A percentile compares a stretch with the other conserved stretches of the same genome.
Conservation (phyloP, 1,140 invertebrate species). For the Colletes latitarsis region DNA sequence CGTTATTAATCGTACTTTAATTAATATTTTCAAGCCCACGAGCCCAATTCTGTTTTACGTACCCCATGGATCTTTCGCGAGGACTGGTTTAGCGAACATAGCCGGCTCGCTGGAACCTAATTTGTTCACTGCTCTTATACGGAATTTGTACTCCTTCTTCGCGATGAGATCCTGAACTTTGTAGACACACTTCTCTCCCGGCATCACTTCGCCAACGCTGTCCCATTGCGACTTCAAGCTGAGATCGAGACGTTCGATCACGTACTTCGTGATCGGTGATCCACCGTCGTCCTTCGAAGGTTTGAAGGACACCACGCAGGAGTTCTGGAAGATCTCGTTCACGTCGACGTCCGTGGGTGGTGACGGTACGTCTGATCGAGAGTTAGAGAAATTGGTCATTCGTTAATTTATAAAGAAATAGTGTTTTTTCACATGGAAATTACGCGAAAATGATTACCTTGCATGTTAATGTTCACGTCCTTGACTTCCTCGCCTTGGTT, state of each 20-base stretch:
- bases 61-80: slow-evolving; percentile 99
- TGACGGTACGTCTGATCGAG: slow-evolving; percentile 88
- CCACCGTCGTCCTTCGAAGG: slow-evolving; percentile 96
- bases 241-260: slow-evolving; percentile 97
- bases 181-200: slow-evolving; percentile 86
- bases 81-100: slow-evolving; percentile 90
- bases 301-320: slow-evolving; percentile 96
- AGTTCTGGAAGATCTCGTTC: slow-evolving; percentile 94
- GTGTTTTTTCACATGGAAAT: no score
- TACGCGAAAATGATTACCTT: slow-evolving; percentile 80
- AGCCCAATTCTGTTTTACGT: slow-evolving; percentile 35
- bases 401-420: no score
- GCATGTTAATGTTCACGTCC: slow-evolving; percentile 92
- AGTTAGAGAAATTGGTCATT: neutral
- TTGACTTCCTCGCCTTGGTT: slow-evolving; percentile 93
- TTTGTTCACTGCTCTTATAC: slow-evolving; percentile 96
- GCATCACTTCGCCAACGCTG: slow-evolving; percentile 88
- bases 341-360: slow-evolving; percentile 95
- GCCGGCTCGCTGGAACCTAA: slow-evolving; percentile 94
- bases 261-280: slow-evolving; percentile 93
- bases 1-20: neutral
- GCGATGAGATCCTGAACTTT: slow-evolving; percentile 93
- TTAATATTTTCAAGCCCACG: neutral
- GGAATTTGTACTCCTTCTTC: slow-evolving; percentile 96
- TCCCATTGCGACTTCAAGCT: slow-evolving; percentile 94